A percentile compares a stretch with the other conserved stretches of the same genome.
Evolutionary conservation across 1,140 invertebrate genomes (phyloP).

Genomic region (Drosophila subobscura): DNA sequence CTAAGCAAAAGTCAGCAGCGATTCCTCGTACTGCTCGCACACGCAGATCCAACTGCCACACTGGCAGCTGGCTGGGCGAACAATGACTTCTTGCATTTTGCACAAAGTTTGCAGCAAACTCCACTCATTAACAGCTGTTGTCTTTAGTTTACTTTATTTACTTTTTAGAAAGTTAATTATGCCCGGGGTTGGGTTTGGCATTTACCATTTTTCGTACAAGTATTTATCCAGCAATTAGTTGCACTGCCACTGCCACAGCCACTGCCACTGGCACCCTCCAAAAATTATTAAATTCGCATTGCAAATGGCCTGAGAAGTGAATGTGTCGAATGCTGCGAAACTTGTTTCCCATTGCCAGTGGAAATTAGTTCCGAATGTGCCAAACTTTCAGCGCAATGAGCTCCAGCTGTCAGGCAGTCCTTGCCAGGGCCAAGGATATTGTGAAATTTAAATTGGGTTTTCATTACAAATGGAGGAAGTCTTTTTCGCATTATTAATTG

Average conservation of each 20-base stretch:
- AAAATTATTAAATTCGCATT: slow-evolving; percentile 50
- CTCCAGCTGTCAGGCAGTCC: background rate
- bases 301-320: slow-evolving; percentile 17
- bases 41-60: slow-evolving; percentile 7
- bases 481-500: slow-evolving; percentile 37
- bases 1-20: slow-evolving; percentile 58
- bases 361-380: slow-evolving; percentile 51
- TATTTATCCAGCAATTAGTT: slow-evolving; percentile 71
- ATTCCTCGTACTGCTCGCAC: slow-evolving; percentile 28
- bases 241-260: background rate
- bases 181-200: slow-evolving; percentile 41
- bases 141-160: slow-evolving; percentile 65
- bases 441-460: slow-evolving; percentile 7
- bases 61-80: slow-evolving; percentile 13
- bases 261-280: no score
- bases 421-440: no score
- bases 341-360: slow-evolving; percentile 26
- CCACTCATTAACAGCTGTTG: slow-evolving; percentile 77
- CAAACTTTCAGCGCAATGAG: slow-evolving; percentile 47
- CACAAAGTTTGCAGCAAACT: slow-evolving; percentile 60
- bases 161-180: slow-evolving; percentile 77
- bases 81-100: slow-evolving; percentile 27
- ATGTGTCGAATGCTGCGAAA: slow-evolving; percentile 26
- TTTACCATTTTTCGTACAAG: slow-evolving; percentile 30
- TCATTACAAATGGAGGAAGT: slow-evolving; percentile 8